A percentile compares a stretch with the other conserved stretches of the same genome.
Evolutionary conservation across 2,888 invertebrate species (phyloP).

Genomic region (Tuta absoluta): DNA sequence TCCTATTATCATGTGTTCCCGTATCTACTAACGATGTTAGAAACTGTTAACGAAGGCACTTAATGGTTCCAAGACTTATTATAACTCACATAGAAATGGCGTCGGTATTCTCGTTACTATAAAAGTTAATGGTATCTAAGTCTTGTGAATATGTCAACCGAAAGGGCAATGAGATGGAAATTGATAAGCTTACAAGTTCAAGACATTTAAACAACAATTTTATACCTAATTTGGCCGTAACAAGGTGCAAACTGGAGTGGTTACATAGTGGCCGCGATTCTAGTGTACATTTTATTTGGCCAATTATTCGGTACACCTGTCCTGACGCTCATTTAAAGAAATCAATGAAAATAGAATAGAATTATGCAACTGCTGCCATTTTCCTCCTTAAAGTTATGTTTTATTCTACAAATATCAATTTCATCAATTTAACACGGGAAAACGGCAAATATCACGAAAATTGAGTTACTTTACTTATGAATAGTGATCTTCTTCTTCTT

Average conservation of each 20-base stretch:
- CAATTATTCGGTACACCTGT: no score
- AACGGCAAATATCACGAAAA: no score
- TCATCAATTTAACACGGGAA: no score
- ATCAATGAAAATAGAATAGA: no score
- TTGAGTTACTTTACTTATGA: no score
- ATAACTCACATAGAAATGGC: background rate
- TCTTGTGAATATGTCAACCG: background rate
- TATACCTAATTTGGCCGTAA: background rate
- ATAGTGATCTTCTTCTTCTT: no score
- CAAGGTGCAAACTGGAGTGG: background rate
- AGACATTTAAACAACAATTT: background rate
- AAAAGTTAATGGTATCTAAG: constrained; percentile 7
- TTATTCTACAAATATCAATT: no score
- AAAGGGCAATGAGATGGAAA: constrained; percentile 7
- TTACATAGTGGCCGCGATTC: background rate
- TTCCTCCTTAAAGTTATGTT: no score
- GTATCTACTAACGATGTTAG: background rate
- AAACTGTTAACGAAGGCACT: background rate
- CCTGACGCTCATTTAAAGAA: no score
- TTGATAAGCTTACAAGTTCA: background rate
- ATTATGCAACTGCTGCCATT: no score
- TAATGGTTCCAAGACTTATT: constrained; percentile 5
- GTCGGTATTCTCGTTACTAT: constrained; percentile 2
- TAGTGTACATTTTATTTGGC: background rate
- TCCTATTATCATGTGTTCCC: background rate